Evolutionary conservation across 1,140 invertebrate species (phyloP), one percentile per base, ranked within the genome.

Genomic region (Neomicropteryx cornuta): DNA sequence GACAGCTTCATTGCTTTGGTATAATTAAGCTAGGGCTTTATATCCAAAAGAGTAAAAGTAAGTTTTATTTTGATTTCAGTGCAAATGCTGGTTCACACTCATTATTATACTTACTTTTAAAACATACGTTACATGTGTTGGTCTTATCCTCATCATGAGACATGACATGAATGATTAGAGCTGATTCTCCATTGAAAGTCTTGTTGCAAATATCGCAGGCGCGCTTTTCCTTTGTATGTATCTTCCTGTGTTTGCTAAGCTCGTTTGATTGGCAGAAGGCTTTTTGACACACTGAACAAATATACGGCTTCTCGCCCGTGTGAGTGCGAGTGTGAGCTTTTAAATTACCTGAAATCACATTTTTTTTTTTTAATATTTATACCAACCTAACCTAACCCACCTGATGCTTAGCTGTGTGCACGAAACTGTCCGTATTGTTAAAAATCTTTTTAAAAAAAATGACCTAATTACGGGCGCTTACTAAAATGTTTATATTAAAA

Each of bases 271-370:
- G 77, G 38, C 76, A 62, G 39, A 76, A 77, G 0, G 60, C 62
- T 46, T 69, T 71, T 5, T 65, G 65, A 36, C 72, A 75, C 17
- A 71, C 51, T 2, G 56, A 57, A 46, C 72, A 75, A 1, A 68
- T 40, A 46, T 73, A 78, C 0, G 76, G 73, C 42, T 78, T 77
- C 43, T 76, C 73, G 2, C 62, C 62, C 1, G 68, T 71, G 43
- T 79, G 76, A 1, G 68, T 71, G 22, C 64, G 57, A 21, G 62
- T 44, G 37, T 73, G 67, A 6, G 63, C 62, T 13, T 58, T 63
- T 19, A 79, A 53, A 50, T 74, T 75, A 32, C 46, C 42, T 42
- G 47, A 47, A 42, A 42, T 22, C 10, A 39, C 20, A 23, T 35
- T 35, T 32, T 27, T 27, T 8, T 8, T 8, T 8, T 8, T 27